A percentile compares a stretch with the other conserved stretches of the same genome.
phyloP scores from a whole-genome alignment of 2,888 invertebrate species.

The Sinhomidia bicolor region DNA sequence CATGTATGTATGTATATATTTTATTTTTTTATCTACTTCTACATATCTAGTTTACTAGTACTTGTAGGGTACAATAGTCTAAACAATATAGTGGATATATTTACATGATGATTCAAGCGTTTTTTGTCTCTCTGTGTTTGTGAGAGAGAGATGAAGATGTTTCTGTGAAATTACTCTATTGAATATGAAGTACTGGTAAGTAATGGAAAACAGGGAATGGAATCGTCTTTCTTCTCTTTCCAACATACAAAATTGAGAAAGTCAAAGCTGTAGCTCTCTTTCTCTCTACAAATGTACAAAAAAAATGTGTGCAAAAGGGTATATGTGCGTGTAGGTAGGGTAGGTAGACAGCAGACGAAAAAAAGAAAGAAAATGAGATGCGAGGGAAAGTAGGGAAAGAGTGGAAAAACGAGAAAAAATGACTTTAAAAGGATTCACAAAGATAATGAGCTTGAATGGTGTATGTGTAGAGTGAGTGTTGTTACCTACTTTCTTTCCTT shows the following conservation, averaged over 20 bases:
- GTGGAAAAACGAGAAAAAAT: conserved; percentile 37
- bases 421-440: conserved; percentile 54
- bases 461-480: conserved; percentile 3
- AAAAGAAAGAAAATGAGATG: conserved; percentile 7
- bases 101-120: background rate
- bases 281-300: too few species aligned
- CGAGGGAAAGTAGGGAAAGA: background rate
- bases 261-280: too few species aligned
- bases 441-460: conserved; percentile 59
- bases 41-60: too few species aligned
- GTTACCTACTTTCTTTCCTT: conserved; percentile 48
- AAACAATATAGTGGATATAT: background rate
- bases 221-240: conserved; percentile 5
- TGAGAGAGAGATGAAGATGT: conserved; percentile 13
- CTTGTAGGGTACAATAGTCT: background rate
- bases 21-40: too few species aligned
- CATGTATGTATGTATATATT: background rate
- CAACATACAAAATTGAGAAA: too few species aligned
- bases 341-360: background rate
- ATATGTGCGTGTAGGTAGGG: background rate
- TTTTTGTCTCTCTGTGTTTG: conserved; percentile 53
- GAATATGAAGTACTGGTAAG: conserved; percentile 54
- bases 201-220: conserved; percentile 22
- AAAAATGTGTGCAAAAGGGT: background rate
- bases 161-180: conserved; percentile 58